Conservation (phyloP, 2,888 invertebrate genomes). For the Oxystoma pomonae region DNA sequence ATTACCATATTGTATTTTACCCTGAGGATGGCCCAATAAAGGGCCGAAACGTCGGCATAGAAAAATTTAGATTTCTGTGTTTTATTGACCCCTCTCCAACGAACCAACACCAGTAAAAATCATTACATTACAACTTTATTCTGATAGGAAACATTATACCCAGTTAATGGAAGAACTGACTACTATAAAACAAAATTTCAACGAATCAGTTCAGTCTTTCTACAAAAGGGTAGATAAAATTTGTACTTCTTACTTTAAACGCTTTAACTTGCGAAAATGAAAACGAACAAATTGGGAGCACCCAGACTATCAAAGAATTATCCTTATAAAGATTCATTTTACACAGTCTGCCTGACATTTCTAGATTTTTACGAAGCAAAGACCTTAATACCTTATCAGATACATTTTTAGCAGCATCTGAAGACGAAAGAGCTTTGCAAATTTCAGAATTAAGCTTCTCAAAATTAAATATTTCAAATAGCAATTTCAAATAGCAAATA, state of each 20-base stretch:
- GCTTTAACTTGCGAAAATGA: not conserved
- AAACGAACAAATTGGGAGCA: not conserved
- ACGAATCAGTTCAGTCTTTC: not conserved
- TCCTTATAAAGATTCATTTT: slow-evolving; percentile 14
- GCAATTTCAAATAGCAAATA: slow-evolving; percentile 6
- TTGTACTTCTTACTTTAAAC: not conserved
- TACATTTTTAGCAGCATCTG: slow-evolving; percentile 10
- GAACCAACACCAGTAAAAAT: no score
- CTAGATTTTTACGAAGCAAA: slow-evolving; percentile 9
- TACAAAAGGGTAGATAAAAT: slow-evolving; percentile 1
- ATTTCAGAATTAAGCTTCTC: not conserved
- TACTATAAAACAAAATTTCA: slow-evolving; percentile 4
- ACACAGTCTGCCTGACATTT: slow-evolving; percentile 13
- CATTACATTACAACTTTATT: not conserved
- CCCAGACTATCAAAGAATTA: slow-evolving; percentile 6
- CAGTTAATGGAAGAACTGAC: slow-evolving; percentile 10
- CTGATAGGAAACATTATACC: slow-evolving; percentile 8
- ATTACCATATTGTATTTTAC: no score
- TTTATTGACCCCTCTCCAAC: no score
- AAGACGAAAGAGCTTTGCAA: slow-evolving; percentile 9
- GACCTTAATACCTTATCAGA: slow-evolving; percentile 7
- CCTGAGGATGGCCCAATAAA: no score
- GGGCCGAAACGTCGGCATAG: no score
- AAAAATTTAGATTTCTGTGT: no score
- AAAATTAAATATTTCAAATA: not conserved